phyloP scores from a whole-genome alignment of 2,113 vertebrate genomes.

The Rissa tridactyla region DNA sequence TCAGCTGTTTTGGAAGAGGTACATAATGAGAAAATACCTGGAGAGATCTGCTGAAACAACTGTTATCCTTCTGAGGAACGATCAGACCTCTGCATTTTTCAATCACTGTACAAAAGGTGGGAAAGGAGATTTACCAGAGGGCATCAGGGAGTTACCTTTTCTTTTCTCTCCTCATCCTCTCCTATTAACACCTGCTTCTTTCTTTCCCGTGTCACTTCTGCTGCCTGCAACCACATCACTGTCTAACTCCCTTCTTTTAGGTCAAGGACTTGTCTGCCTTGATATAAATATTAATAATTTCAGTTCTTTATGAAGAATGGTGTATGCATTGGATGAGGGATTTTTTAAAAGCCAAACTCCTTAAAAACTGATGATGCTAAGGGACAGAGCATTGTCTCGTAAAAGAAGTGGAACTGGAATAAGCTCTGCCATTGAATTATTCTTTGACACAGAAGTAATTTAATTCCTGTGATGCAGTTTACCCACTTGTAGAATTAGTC shows the following conservation, averaged over 20 bases:
- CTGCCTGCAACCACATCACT: not conserved
- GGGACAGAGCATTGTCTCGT: not conserved
- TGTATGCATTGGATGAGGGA: not conserved
- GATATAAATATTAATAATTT: slow-evolving; percentile 44
- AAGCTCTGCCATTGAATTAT: not conserved
- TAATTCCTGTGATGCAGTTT: not conserved
- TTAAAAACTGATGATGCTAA: not conserved
- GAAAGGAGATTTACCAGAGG: not conserved
- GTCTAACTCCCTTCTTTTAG: not conserved
- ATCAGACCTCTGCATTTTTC: not conserved
- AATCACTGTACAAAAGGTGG: not conserved
- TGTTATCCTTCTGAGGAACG: not conserved
- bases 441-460: not conserved
- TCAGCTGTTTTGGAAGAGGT: not conserved
- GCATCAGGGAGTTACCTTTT: not conserved
- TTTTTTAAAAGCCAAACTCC: not conserved
- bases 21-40: not conserved
- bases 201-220: not conserved
- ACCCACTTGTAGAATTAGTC: not conserved
- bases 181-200: not conserved
- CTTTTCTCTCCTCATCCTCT: not conserved
- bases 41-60: not conserved
- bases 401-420: not conserved
- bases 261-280: slow-evolving; percentile 28
- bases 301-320: not conserved